A percentile compares a stretch with the other conserved stretches of the same genome.
Conservation (phyloP, 2,113 vertebrate species). For the Nymphicus hollandicus region DNA sequence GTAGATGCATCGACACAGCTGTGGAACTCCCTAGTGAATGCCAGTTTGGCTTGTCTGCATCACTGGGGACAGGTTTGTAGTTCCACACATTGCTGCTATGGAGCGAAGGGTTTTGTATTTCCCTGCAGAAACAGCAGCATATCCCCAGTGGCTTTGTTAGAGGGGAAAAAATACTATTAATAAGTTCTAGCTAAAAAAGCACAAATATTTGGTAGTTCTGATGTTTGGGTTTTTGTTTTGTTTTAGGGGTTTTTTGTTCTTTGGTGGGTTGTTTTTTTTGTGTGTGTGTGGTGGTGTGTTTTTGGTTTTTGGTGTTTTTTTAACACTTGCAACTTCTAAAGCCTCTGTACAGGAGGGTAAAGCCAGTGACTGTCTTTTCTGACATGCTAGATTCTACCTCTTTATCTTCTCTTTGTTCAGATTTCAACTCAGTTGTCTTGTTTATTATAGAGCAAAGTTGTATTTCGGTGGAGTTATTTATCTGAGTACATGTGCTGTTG, state of each 20-base stretch:
- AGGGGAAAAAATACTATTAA: not conserved
- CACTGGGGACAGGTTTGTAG: not conserved
- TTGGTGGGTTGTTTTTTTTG: not conserved
- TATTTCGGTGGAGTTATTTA: not conserved
- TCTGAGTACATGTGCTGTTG: not conserved
- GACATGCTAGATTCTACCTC: not conserved
- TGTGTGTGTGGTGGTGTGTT: not conserved
- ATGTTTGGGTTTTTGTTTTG: not conserved
- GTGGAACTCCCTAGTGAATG: not conserved
- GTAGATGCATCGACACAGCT: not conserved
- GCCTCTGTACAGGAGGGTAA: not conserved
- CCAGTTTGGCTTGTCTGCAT: accelerated
- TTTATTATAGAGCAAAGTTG: not conserved
- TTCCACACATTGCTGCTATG: not conserved
- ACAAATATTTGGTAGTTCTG: not conserved
- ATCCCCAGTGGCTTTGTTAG: not conserved
- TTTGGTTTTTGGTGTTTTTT: not conserved
- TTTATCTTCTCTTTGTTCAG: not conserved
- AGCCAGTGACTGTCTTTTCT: not conserved
- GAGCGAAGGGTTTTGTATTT: not conserved
- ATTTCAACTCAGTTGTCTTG: not conserved
- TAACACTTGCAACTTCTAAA: not conserved
- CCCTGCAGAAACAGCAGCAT: not conserved
- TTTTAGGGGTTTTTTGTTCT: not conserved
- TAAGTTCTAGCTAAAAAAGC: not conserved